Evolutionary conservation across 53 echinoderm and acorn worm species (phyloP).

Genomic region (Temnopleurus reevesii): DNA sequence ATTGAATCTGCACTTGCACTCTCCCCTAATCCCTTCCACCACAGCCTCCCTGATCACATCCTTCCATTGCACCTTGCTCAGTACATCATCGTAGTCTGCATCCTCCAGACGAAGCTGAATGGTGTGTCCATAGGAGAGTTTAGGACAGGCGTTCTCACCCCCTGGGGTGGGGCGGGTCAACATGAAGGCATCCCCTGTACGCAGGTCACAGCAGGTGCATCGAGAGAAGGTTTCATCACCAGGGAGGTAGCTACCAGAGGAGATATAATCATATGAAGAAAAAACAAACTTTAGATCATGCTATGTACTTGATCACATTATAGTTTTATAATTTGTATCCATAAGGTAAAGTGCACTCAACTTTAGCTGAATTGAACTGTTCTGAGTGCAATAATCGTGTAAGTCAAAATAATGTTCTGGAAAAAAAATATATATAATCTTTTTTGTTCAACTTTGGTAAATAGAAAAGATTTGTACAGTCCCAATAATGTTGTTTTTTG

Average conservation of each 20-base stretch:
- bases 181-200: slow-evolving; percentile 62
- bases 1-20: slow-evolving; percentile 88
- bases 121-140: slow-evolving; percentile 41
- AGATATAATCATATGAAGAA: background rate
- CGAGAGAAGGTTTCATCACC: slow-evolving; percentile 73
- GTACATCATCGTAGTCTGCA: slow-evolving; percentile 71
- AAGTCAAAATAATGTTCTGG: no score
- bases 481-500: no score
- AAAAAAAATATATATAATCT: no score
- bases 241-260: slow-evolving; percentile 25
- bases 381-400: no score
- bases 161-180: slow-evolving; percentile 72
- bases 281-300: no score
- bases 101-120: slow-evolving; percentile 79
- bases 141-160: slow-evolving; percentile 69
- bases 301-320: no score
- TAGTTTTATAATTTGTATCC: no score
- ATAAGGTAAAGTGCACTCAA: no score
- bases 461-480: no score
- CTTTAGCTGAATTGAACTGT: no score
- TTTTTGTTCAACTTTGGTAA: no score
- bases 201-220: slow-evolving; percentile 77
- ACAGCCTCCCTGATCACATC: slow-evolving; percentile 59
- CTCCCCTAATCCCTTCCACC: slow-evolving; percentile 61
- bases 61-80: slow-evolving; percentile 45